Evolutionary conservation across 2,888 invertebrate species (phyloP), one percentile per base, ranked within the genome.

Genomic region (Gymnosoma rotundatum): DNA sequence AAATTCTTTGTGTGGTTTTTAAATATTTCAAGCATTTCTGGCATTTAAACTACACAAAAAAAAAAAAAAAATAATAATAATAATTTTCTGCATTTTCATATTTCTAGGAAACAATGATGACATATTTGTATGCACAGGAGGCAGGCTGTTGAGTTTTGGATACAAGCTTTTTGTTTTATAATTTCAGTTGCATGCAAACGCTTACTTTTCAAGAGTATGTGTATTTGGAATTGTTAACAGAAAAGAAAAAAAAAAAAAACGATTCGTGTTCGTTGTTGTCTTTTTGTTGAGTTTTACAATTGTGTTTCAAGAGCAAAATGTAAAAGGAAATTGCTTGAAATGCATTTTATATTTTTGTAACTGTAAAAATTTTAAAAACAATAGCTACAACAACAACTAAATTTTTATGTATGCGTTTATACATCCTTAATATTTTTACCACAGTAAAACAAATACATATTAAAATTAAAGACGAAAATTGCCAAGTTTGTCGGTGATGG

Each of bases 251-350:
- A 58, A 36, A 20, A 20, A 66, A 66, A 42, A 50, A 70, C 56
- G 56, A 52, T 60, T 78, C n/a, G 18, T 58, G 52, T 60, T 78
- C 14, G 14, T 58, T 25, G 16, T 50, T 61, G 38, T 42, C 20
- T 58, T n/a, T 14, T 18, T 70, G 52, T 54, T 76, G 20, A 32
- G 21, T 12, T 60, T 32, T 60, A 60, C 61, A 72, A 69, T 54
- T 82, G 82, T 66, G 60, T 75, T 56, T 38, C 8, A 38, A 64
- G 42, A 58, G 72, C 56, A 50, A 82, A 78, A 70, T 75, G 58
- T 61, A 54, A 76, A 75, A 76, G 82, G 67, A 86, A 86, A 84
- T 82, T 83, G 86, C 86, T 81, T 82, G 69, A 83, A 83, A 86
- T 86, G 83, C 82, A 83, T 83, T 81, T 83, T 74, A 42, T 70